Percentiles rank a stretch among this genome's conserved stretches.
Conservation (phyloP, 2,113 vertebrate species). For the Lophura nycthemera region DNA sequence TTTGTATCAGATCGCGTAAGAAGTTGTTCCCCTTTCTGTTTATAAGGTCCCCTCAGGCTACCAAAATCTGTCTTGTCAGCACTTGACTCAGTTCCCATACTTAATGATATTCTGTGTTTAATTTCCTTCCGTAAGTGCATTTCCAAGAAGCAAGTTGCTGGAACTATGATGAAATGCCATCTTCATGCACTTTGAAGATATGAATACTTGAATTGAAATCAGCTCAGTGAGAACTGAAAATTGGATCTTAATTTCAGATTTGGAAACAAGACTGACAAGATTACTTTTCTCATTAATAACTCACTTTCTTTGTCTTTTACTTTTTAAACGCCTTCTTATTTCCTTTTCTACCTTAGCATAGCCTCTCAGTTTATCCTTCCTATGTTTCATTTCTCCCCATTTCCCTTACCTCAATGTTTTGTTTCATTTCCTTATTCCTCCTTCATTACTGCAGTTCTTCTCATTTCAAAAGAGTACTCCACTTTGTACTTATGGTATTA, state of each 20-base stretch:
- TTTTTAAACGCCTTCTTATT: not conserved
- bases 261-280: not conserved
- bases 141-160: not conserved
- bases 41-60: not conserved
- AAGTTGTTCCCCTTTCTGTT: not conserved
- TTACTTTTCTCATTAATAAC: not conserved
- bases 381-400: not conserved
- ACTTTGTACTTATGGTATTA: conserved; percentile 46
- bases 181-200: not conserved
- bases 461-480: conserved; percentile 64
- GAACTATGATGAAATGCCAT: not conserved
- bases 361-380: not conserved
- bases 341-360: not conserved
- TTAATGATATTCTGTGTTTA: not conserved
- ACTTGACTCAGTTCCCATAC: not conserved
- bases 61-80: not conserved
- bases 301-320: not conserved
- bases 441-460: conserved; percentile 18
- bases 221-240: not conserved
- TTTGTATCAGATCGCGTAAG: not conserved
- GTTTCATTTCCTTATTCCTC: not conserved
- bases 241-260: not conserved
- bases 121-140: not conserved
- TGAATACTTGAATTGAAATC: not conserved
- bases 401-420: not conserved